Evolutionary conservation across 2,797 vertebrate species (phyloP), one percentile per base, ranked within the genome.

Genomic region (Rhabdomys pumilio): DNA sequence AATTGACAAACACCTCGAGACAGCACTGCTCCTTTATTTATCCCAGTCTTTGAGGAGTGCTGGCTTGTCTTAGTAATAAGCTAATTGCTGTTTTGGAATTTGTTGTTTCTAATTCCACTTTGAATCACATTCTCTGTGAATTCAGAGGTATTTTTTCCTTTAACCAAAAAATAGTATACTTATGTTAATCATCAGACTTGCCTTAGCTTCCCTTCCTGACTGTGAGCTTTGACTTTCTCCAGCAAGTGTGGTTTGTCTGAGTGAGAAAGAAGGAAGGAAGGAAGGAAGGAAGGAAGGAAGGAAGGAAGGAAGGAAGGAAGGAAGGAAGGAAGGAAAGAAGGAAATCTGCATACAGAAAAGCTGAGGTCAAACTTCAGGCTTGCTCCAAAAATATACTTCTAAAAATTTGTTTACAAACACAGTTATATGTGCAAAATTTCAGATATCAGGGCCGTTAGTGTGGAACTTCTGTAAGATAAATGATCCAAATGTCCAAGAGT

Each of bases 81-180:
- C 59, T 89, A 86, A 6, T 90, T 87, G 80, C 55, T 72, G 31
- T 81, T 95, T 81, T 89, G 75, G 73, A 86, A 89, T 91, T 92
- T 44, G 4, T 75, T 86, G 31, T 83, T 34, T 85, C 44, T 67
- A 47, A 67, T 85, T 85, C 61, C 31, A 61, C 76, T 72, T 89
- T 80, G 87, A 90, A 57, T 95, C 69, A 72, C 19, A 63, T 24
- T 88, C 69, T 61, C 57, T 84, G 15, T 89, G 55, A 50, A 95
- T 26, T 88, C 76, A 50, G 69, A 8, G 11, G 7, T 73, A 41
- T 73, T 47, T 96, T 84, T 69, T 69, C 6, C 95, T 88, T 79
- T 7, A 38, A 50, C 38, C 53, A 53, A 88, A 94, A 95, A 89
- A 44, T 86, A 92, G 76, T 90, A 85, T 92, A 47, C 19, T 69